These are phyloP conservation scores for Aphodius sticticus DNA, from an alignment of 2,888 invertebrate genomes.

Conservation along the genomic window DNA sequence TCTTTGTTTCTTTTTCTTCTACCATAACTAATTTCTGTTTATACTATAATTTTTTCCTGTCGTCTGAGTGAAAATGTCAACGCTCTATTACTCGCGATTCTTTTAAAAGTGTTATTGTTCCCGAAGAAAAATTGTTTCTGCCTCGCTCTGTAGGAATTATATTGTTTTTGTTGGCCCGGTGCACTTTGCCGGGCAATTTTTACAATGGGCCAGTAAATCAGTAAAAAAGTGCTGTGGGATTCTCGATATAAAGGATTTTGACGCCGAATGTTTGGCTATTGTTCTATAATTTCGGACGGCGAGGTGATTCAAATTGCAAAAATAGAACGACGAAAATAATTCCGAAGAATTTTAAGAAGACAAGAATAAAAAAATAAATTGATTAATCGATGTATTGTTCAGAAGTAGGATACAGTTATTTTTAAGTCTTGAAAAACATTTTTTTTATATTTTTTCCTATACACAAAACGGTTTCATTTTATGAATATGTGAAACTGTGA, in stretches of 20 bases:
- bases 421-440: no score
- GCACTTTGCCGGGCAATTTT: neutral
- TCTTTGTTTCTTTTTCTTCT: no score
- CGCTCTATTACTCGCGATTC: neutral
- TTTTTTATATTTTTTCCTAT: no score
- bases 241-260: neutral
- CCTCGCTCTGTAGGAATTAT: neutral
- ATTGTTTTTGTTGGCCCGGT: constrained; percentile 4
- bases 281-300: neutral
- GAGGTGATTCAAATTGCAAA: neutral
- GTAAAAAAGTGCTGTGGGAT: neutral
- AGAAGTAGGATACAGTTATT: neutral
- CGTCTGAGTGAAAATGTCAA: neutral
- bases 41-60: neutral
- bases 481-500: no score
- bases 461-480: no score
- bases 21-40: no score
- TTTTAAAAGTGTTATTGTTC: neutral
- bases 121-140: neutral
- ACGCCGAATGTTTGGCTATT: neutral
- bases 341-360: neutral
- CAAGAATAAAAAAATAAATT: neutral
- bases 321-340: constrained; percentile 4
- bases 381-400: neutral
- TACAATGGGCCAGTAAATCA: neutral